phyloP scores from a whole-genome alignment of 2,888 invertebrate species.

The Merodon equestris region DNA sequence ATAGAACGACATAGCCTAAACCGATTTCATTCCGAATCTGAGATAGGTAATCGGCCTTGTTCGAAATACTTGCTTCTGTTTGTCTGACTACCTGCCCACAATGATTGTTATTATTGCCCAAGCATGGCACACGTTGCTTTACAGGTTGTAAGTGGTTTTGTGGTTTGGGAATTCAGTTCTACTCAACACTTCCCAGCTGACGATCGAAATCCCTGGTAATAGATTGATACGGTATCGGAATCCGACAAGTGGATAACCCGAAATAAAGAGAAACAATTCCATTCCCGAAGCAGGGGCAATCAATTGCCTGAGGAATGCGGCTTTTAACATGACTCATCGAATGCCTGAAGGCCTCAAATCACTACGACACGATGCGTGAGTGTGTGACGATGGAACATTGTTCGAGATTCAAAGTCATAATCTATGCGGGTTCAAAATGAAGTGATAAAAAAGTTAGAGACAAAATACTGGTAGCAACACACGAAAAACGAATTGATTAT shows the following conservation, averaged over 20 bases:
- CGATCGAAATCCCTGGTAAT: constrained; percentile 35
- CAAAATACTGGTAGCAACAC: constrained; percentile 1
- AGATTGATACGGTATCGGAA: constrained; percentile 7
- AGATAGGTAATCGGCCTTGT: constrained; percentile 59
- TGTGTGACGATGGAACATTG: not conserved
- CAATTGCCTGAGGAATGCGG: constrained; percentile 6
- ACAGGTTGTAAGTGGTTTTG: too few species aligned
- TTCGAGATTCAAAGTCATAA: constrained; percentile 24
- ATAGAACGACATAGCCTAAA: constrained; percentile 41
- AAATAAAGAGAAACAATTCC: constrained; percentile 31
- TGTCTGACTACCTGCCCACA: constrained; percentile 16
- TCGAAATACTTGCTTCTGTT: constrained; percentile 36
- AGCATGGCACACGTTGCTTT: too few species aligned
- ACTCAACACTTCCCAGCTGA: not conserved
- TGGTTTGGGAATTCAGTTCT: not conserved
- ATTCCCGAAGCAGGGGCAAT: constrained; percentile 26
- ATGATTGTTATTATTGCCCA: too few species aligned
- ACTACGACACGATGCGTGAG: too few species aligned
- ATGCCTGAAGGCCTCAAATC: not conserved
- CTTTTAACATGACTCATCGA: constrained; percentile 41
- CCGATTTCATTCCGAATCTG: constrained; percentile 21
- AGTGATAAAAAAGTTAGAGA: constrained; percentile 14
- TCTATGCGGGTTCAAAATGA: constrained; percentile 53
- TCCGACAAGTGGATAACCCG: constrained; percentile 30
- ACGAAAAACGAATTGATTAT: not conserved